phyloP scores from a whole-genome alignment of 2,113 vertebrate species.

The Rhinolophus ferrumequinum region DNA sequence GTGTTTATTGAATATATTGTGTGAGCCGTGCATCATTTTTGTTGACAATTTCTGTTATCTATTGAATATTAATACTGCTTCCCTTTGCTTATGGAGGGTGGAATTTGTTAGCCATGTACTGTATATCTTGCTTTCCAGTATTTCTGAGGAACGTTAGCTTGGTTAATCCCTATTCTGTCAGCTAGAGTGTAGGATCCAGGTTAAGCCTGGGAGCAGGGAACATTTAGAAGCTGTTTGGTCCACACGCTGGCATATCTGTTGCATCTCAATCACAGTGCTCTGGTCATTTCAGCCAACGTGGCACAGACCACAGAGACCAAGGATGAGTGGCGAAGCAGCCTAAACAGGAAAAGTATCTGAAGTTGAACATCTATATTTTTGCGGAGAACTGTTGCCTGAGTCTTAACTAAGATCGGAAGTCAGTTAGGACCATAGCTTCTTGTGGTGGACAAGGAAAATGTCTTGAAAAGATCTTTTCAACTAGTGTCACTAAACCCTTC shows the following conservation, averaged over 20 bases:
- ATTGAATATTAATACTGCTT: constrained; percentile 8
- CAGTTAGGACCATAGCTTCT: background rate
- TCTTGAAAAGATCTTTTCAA: background rate
- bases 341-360: background rate
- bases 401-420: background rate
- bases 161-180: background rate
- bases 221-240: background rate
- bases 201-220: background rate
- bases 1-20: background rate
- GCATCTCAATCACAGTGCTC: background rate
- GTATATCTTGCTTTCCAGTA: background rate
- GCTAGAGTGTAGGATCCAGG: background rate
- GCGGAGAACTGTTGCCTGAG: background rate
- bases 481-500: background rate
- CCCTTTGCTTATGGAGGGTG: background rate
- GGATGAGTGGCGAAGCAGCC: background rate
- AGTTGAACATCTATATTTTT: background rate
- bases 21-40: background rate
- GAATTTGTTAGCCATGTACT: constrained; percentile 10
- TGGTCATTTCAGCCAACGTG: background rate
- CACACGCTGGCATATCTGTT: background rate
- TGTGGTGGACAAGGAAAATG: background rate
- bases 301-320: background rate
- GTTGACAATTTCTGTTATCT: background rate
- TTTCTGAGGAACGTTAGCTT: background rate